Base-by-base conservation (phyloP, 2,888 invertebrate genomes). In the Ferrisia virgata region DNA sequence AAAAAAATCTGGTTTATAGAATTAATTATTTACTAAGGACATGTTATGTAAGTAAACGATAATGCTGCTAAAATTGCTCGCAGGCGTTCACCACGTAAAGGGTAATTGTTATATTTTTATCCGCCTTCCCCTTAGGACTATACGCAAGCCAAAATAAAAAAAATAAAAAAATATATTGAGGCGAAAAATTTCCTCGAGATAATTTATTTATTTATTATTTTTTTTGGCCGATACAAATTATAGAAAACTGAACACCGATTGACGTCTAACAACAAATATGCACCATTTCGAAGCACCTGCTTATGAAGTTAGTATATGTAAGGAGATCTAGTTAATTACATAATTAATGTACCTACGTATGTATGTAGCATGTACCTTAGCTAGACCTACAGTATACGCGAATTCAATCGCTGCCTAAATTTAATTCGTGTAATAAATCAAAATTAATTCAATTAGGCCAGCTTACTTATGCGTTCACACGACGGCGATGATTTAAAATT, bases 21-120 rank as follows among this genome's bases (percentile, higher is more conserved):
- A 64, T 64, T 64, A 64, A 64, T 64, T 64, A 64, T 64, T 64
- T 64, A 28, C 28, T 64, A 64, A 64, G 58, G 58, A 64, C 58
- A 64, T 64, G 58, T 64, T 64, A 64, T 25, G 58, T 28, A 64
- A 64, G 11, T 11, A 11, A 13, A 11, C 58, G 13, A 64, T 64
- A 64, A 64, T 28, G 58, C 58, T 64, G 28, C 25, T 22, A 64
- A 28, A 64, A 64, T 64, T n/a, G 28, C 58, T 64, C 9, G 4
- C 25, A 28, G 58, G 58, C 58, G 28, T 64, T 8, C 28, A 13
- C 58, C 13, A n/a, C 58, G 58, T 25, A 28, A 53, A 64, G 22
- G 58, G 58, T 64, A 64, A 64, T 64, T 64, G 58, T 64, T 64
- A 28, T 64, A 28, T 64, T 64, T 64, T 25, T 58, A 64, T 28